A percentile compares a stretch with the other conserved stretches of the same genome.
phyloP scores from a whole-genome alignment of 53 echinoderm and acorn worm species.

The Holothuria scabra region DNA sequence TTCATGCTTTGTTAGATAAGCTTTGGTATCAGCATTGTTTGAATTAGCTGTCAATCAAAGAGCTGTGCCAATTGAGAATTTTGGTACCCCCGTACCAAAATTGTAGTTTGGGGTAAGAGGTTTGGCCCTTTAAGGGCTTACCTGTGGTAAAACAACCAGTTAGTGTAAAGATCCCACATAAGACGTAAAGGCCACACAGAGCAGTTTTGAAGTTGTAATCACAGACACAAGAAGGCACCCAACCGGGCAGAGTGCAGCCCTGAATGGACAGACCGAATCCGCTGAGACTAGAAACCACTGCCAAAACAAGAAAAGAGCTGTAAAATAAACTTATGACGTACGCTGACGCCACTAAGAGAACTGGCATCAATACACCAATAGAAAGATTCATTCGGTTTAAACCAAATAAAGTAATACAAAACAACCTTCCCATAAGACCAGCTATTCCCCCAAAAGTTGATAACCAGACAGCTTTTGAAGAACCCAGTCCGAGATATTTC shows the following conservation, averaged over 20 bases:
- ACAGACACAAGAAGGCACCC: not conserved
- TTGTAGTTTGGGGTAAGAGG: no score
- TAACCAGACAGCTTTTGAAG: constrained; percentile 18
- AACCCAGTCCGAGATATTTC: constrained; percentile 23
- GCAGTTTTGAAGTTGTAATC: constrained; percentile 7
- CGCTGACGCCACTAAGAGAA: not conserved
- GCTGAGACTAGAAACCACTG: not conserved
- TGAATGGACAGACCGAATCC: constrained; percentile 14
- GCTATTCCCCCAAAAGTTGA: constrained; percentile 19
- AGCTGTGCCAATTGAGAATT: no score
- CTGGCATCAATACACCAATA: constrained; percentile 1
- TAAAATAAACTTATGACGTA: constrained; percentile 1
- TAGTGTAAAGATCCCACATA: not conserved
- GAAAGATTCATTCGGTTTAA: not conserved
- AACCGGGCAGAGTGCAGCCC: not conserved
- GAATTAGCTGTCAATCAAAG: no score
- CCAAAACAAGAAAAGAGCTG: not conserved
- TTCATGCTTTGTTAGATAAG: no score
- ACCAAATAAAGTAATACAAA: not conserved
- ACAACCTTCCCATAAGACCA: constrained; percentile 11
- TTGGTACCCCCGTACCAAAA: no score
- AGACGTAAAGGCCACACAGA: not conserved
- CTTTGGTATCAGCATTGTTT: no score
- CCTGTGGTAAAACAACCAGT: not conserved
- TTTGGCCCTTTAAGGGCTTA: no score